phyloP scores from a whole-genome alignment of 2,113 vertebrate genomes.

The Pipa parva region DNA sequence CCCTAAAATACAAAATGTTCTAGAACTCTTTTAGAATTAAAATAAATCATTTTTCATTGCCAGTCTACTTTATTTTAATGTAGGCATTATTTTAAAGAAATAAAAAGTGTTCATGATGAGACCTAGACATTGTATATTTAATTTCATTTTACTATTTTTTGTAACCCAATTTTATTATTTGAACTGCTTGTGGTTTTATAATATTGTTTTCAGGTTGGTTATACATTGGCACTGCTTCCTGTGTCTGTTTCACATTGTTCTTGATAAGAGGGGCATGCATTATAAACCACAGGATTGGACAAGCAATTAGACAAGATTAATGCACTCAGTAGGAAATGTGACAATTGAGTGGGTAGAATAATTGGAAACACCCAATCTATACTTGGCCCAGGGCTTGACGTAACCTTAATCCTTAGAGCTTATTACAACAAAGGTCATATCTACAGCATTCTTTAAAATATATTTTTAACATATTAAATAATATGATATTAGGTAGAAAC shows the following conservation, averaged over 20 bases:
- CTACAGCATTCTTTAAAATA: slow-evolving; percentile 13
- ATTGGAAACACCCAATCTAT: slow-evolving; percentile 37
- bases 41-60: too few relatives aligned
- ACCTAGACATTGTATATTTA: too few relatives aligned
- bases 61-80: too few relatives aligned
- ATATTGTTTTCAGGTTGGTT: not conserved
- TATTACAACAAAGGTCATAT: slow-evolving; percentile 37
- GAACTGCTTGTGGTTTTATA: too few relatives aligned
- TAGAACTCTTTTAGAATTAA: too few relatives aligned
- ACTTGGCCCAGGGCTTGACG: slow-evolving; percentile 33
- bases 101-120: too few relatives aligned
- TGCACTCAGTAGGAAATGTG: slow-evolving; percentile 29
- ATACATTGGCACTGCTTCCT: not conserved
- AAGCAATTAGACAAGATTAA: slow-evolving; percentile 36
- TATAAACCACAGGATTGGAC: slow-evolving; percentile 26
- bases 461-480: slow-evolving; percentile 17
- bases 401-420: slow-evolving; percentile 35
- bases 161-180: too few relatives aligned
- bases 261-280: slow-evolving; percentile 8
- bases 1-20: too few relatives aligned
- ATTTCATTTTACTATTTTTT: too few relatives aligned
- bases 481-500: not conserved
- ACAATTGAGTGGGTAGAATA: slow-evolving; percentile 35
- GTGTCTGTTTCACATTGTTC: not conserved
- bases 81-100: too few relatives aligned